Conservation (phyloP, 2,797 vertebrate species). For the Phoeniculus purpureus region DNA sequence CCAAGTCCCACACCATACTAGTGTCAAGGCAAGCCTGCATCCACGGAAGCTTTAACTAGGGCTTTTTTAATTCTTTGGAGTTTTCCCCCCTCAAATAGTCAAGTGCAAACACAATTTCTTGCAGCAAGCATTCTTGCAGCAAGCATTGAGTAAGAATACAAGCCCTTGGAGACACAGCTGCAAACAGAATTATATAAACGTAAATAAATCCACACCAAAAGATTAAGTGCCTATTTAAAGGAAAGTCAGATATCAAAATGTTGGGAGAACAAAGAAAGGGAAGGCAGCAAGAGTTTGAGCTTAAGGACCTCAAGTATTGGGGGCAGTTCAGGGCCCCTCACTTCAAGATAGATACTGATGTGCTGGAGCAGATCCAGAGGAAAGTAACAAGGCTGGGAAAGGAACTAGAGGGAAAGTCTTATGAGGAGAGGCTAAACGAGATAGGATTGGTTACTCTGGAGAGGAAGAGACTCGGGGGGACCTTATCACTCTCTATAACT, state of each 20-base stretch:
- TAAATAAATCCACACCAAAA: neutral
- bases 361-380: too few species aligned
- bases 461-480: too few species aligned
- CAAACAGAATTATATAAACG: neutral
- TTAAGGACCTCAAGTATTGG: neutral
- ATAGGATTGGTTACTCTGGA: too few species aligned
- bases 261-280: neutral
- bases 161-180: neutral
- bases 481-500: too few species aligned
- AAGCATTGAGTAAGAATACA: neutral
- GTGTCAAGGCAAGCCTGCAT: neutral
- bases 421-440: too few species aligned
- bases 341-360: too few species aligned
- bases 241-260: neutral
- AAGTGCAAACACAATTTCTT: neutral
- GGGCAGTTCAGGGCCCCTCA: too few species aligned
- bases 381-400: too few species aligned
- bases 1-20: neutral
- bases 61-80: neutral
- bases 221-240: neutral
- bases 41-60: neutral
- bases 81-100: neutral
- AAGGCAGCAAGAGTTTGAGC: neutral
- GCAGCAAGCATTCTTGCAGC: neutral
- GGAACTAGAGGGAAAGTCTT: too few species aligned